These are phyloP conservation scores for Meiosimyza platycephala DNA, from an alignment of 2,888 invertebrate species.

Conservation along the genomic window DNA sequence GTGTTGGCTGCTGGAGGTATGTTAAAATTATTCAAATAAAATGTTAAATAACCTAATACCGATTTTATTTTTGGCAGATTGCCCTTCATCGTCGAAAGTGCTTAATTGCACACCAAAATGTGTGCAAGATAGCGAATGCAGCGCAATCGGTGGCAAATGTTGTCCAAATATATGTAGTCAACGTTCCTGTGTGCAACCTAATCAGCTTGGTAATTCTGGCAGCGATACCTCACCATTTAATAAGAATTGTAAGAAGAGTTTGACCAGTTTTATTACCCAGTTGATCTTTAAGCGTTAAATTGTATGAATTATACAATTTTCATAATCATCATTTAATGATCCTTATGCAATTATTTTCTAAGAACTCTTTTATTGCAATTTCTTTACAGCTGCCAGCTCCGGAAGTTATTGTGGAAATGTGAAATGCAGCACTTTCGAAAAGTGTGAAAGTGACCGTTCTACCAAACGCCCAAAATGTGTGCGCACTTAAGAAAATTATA, in stretches of 20 bases:
- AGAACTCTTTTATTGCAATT: too few species aligned
- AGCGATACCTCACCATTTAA: slow-evolving; percentile 56
- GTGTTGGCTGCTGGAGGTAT: slow-evolving; percentile 53
- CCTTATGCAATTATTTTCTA: background rate
- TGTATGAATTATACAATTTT: background rate
- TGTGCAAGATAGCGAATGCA: slow-evolving; percentile 75
- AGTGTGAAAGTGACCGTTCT: slow-evolving; percentile 74
- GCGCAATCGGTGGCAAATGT: slow-evolving; percentile 74
- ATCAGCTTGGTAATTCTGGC: slow-evolving; percentile 57
- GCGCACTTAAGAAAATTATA: slow-evolving; percentile 65
- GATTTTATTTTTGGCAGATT: slow-evolving; percentile 61
- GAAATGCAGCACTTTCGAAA: slow-evolving; percentile 76
- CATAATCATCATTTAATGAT: too few species aligned
- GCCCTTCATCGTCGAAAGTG: slow-evolving; percentile 75
- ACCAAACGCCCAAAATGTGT: slow-evolving; percentile 78
- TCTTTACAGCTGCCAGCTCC: slow-evolving; percentile 56
- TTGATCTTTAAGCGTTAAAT: background rate
- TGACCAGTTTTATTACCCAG: too few species aligned
- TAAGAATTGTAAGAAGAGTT: slow-evolving; percentile 65
- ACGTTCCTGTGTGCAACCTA: slow-evolving; percentile 74
- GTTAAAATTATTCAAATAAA: slow-evolving; percentile 32
- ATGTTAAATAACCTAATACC: background rate
- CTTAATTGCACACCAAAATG: slow-evolving; percentile 78
- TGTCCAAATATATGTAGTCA: slow-evolving; percentile 78
- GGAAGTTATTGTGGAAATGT: slow-evolving; percentile 77